phyloP scores from a whole-genome alignment of 1,140 invertebrate genomes.

The Drosophila tani region DNA sequence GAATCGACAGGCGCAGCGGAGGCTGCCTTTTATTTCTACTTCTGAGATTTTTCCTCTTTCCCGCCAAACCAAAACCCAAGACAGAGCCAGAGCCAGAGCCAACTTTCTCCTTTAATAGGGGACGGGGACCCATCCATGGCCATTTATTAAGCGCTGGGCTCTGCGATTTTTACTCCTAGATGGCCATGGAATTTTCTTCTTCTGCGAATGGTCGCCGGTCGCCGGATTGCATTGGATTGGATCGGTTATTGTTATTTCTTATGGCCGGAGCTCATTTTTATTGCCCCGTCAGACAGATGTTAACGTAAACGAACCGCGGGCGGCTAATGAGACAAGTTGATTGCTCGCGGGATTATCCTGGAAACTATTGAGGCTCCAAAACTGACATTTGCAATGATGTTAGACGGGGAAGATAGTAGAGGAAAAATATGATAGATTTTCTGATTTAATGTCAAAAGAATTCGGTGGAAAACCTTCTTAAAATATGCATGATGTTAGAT shows the following conservation, averaged over 20 bases:
- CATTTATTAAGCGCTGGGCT: constrained; percentile 51
- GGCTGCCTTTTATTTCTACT: constrained; percentile 29
- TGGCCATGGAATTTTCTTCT: constrained; percentile 35
- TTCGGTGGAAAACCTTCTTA: background rate
- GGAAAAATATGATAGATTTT: background rate
- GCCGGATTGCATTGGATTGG: constrained; percentile 17
- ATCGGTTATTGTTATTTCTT: constrained; percentile 59
- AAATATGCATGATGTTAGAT: background rate
- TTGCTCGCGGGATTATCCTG: constrained; percentile 30
- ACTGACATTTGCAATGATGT: background rate
- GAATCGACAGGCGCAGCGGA: constrained; percentile 26
- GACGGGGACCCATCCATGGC: constrained; percentile 35
- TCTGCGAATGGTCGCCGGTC: constrained; percentile 34
- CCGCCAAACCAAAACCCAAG: constrained; percentile 3
- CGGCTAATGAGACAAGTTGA: constrained; percentile 48
- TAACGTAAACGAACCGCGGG: constrained; percentile 31
- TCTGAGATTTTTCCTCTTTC: constrained; percentile 27
- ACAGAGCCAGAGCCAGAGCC: constrained; percentile 3
- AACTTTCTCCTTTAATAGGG: constrained; percentile 71
- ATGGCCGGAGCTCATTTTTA: constrained; percentile 39
- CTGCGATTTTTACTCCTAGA: constrained; percentile 41
- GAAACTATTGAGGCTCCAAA: background rate
- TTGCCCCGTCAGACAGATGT: constrained; percentile 27
- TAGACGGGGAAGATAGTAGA: too few species aligned
- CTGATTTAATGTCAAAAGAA: background rate